Conservation (phyloP, 2,797 vertebrate species). For the Siniperca obscura region DNA sequence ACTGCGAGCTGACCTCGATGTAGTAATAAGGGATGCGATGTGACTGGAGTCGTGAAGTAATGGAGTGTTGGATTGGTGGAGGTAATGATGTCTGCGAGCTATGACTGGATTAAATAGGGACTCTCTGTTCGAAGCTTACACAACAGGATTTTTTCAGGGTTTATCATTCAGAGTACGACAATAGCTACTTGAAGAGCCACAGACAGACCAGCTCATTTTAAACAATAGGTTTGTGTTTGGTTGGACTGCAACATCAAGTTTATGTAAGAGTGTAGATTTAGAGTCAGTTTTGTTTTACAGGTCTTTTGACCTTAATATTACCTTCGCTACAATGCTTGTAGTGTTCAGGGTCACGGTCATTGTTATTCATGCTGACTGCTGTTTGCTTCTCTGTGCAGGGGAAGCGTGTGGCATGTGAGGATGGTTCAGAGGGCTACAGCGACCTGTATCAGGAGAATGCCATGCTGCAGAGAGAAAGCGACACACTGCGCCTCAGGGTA, state of each 20-base stretch:
- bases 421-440: conserved; percentile 91
- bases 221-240: conserved; percentile 44
- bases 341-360: background rate
- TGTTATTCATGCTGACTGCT: background rate
- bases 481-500: conserved; percentile 90
- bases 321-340: background rate
- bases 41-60: conserved; percentile 55
- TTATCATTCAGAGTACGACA: conserved; percentile 56
- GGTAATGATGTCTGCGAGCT: conserved; percentile 44
- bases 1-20: conserved; percentile 61
- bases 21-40: conserved; percentile 61
- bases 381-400: conserved; percentile 83
- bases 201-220: background rate
- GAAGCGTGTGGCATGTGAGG: conserved; percentile 92
- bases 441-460: conserved; percentile 94
- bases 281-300: conserved; percentile 9
- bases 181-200: conserved; percentile 51
- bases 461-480: conserved; percentile 94
- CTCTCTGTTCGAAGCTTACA: conserved; percentile 57
- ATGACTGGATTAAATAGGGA: conserved; percentile 49
- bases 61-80: conserved; percentile 43
- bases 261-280: background rate
- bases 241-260: background rate
- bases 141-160: conserved; percentile 44
- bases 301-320: background rate